These are phyloP conservation scores for Porites lutea DNA, from an alignment of 64 coral and sea anemone genomes.

Conservation along the genomic window DNA sequence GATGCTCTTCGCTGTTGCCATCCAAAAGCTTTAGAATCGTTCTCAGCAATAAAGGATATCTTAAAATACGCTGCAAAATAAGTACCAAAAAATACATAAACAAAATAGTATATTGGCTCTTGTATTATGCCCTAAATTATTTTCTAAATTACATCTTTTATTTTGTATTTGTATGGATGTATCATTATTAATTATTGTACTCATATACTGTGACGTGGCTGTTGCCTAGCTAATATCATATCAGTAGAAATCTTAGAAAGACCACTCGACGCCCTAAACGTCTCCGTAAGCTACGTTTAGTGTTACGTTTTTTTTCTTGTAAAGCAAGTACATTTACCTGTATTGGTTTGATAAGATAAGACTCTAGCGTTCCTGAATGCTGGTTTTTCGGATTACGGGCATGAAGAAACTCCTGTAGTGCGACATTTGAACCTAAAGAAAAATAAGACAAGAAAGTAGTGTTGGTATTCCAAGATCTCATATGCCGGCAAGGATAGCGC, in stretches of 20 bases:
- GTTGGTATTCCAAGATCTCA: background rate
- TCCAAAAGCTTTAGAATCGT: constrained; percentile 87
- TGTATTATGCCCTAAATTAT: no score
- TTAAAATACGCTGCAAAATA: constrained; percentile 83
- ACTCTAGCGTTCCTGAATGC: constrained; percentile 96
- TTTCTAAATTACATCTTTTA: no score
- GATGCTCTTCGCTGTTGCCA: constrained; percentile 79
- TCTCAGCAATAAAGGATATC: constrained; percentile 89
- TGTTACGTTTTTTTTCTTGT: no score
- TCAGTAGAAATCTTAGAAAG: no score
- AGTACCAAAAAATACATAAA: background rate
- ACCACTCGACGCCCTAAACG: no score
- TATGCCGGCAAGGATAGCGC: no score
- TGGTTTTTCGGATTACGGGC: constrained; percentile 99
- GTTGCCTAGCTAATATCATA: no score
- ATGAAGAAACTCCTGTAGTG: constrained; percentile 87
- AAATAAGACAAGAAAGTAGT: background rate
- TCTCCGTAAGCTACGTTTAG: no score
- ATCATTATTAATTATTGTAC: no score
- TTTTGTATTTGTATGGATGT: no score
- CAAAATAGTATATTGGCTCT: no score
- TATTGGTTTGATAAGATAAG: constrained; percentile 98
- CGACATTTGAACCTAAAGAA: constrained; percentile 75
- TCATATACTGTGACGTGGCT: no score
- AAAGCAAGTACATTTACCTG: constrained; percentile 57